Evolutionary conservation across 2,113 vertebrate genomes (phyloP).

Genomic region (Lates calcarifer): DNA sequence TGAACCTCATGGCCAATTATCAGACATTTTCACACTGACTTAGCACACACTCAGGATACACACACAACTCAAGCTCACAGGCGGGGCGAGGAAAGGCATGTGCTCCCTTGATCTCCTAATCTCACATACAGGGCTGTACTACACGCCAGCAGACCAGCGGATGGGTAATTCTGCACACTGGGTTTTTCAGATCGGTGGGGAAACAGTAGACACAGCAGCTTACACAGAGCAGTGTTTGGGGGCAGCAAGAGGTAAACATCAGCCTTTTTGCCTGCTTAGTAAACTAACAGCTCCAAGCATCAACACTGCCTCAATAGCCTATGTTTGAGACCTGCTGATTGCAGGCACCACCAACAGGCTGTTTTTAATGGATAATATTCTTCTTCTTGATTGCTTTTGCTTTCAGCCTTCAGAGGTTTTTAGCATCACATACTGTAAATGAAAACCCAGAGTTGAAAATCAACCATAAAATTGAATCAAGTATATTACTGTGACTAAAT

Average conservation of each 20-base stretch:
- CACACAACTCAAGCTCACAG: constrained; percentile 21
- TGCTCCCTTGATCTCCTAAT: constrained; percentile 60
- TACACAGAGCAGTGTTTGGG: constrained; percentile 51
- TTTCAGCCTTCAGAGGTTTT: constrained; percentile 34
- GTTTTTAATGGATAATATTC: constrained; percentile 16
- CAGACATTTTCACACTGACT: constrained; percentile 28
- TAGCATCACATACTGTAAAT: constrained; percentile 16
- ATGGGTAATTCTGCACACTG: constrained; percentile 44
- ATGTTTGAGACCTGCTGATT: constrained; percentile 68
- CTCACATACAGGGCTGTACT: constrained; percentile 40
- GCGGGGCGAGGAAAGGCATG: constrained; percentile 29
- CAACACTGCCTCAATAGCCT: constrained; percentile 61
- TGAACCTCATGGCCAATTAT: constrained; percentile 21
- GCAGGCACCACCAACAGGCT: constrained; percentile 46
- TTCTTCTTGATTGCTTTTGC: constrained; percentile 41
- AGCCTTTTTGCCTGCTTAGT: constrained; percentile 55
- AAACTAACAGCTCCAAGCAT: constrained; percentile 74
- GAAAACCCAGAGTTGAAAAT: constrained; percentile 23
- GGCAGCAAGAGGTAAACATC: constrained; percentile 66
- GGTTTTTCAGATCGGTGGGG: constrained; percentile 37
- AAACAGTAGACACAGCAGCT: constrained; percentile 62
- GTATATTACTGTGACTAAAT: constrained; percentile 7
- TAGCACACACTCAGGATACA: constrained; percentile 1
- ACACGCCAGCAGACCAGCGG: constrained; percentile 40
- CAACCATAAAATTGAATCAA: background rate